A percentile compares a stretch with the other conserved stretches of the same genome.
These are phyloP conservation scores for Brachionus angularis DNA, from an alignment of 1,140 invertebrate genomes.

Conservation along the genomic window DNA sequence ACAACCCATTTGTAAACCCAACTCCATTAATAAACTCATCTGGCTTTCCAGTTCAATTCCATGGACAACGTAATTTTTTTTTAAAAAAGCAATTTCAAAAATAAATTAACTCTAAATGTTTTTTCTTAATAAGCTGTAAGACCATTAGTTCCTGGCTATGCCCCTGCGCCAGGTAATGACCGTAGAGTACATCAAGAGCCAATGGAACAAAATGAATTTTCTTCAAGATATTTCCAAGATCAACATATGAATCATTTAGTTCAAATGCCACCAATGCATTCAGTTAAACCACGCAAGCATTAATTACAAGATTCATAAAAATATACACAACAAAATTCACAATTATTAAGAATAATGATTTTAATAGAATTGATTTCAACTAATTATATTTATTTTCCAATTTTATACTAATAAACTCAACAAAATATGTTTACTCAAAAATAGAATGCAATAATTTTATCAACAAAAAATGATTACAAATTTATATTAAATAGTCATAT, in stretches of 20 bases:
- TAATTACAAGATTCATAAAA: no score
- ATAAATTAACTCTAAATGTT: background rate
- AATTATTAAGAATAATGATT: no score
- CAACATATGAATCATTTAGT: slow-evolving; percentile 31
- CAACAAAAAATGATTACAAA: no score
- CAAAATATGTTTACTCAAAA: no score
- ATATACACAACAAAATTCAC: no score
- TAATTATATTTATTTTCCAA: no score
- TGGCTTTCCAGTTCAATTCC: slow-evolving; percentile 22
- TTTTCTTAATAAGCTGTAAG: slow-evolving; percentile 18
- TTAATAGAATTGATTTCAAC: no score
- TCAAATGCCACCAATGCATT: background rate
- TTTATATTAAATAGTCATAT: no score
- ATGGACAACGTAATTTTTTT: slow-evolving; percentile 10
- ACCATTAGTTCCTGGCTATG: slow-evolving; percentile 40
- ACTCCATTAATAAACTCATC: background rate
- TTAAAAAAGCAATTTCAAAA: background rate
- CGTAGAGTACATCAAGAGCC: slow-evolving; percentile 5
- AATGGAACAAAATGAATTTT: background rate
- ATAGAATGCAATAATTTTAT: no score
- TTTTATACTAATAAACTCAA: no score
- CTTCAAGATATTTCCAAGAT: slow-evolving; percentile 1
- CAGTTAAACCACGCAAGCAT: slow-evolving; percentile 29
- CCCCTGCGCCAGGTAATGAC: slow-evolving; percentile 34
- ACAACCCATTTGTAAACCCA: slow-evolving; percentile 8